Conservation (phyloP, 2,797 vertebrate genomes). For the Phyllotis vaccarum region DNA sequence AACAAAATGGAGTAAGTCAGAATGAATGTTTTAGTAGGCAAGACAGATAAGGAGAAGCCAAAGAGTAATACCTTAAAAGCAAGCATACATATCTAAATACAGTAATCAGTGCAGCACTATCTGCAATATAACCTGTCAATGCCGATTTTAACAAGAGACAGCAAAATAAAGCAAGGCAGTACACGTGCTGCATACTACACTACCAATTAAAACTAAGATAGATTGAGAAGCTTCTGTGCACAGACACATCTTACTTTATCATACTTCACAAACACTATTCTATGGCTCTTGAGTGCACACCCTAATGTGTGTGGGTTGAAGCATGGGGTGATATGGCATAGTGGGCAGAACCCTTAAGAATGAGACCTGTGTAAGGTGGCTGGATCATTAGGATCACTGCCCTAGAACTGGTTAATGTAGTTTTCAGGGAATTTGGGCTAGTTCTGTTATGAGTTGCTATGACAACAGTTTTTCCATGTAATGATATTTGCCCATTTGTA, state of each 20-base stretch:
- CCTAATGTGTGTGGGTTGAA: background rate
- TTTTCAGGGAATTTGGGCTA: background rate
- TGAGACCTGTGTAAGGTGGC: background rate
- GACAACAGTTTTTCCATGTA: background rate
- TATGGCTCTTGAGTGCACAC: background rate
- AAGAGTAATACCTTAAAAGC: conserved; percentile 28
- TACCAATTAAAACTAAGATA: background rate
- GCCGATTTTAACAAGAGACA: background rate
- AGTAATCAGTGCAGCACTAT: background rate
- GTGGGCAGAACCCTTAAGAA: background rate
- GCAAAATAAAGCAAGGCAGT: background rate
- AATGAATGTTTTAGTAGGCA: conserved; percentile 20
- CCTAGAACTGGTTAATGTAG: background rate
- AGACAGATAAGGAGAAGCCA: conserved; percentile 16
- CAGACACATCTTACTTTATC: background rate
- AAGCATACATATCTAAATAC: background rate
- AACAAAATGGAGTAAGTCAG: background rate
- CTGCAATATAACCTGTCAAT: background rate
- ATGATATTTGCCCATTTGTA: background rate
- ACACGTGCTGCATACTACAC: background rate
- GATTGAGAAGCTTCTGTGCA: background rate
- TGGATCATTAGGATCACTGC: background rate
- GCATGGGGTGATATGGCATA: background rate
- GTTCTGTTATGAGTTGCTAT: background rate
- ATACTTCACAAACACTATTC: background rate